Conservation (phyloP, 2,888 invertebrate species). For the Epistrophe eligans region DNA sequence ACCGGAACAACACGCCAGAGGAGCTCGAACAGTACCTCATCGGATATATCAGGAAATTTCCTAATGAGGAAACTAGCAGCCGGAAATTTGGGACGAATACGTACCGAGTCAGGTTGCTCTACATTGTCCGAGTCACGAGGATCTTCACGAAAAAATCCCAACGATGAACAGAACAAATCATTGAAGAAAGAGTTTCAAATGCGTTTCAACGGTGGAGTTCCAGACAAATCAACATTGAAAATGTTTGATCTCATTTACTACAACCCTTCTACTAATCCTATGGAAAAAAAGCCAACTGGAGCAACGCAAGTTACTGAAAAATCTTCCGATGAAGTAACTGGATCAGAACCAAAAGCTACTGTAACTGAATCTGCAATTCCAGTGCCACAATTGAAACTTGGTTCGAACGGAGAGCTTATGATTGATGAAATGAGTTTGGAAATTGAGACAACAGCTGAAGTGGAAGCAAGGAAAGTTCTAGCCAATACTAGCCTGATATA, state of each 20-base stretch:
- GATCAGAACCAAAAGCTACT: slow-evolving; percentile 78
- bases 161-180: slow-evolving; percentile 85
- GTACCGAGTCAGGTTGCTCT: slow-evolving; percentile 83
- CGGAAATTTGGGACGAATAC: slow-evolving; percentile 80
- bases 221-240: slow-evolving; percentile 89
- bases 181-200: slow-evolving; percentile 80
- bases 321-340: slow-evolving; percentile 76
- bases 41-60: slow-evolving; percentile 54
- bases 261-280: slow-evolving; percentile 92
- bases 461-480: slow-evolving; percentile 87
- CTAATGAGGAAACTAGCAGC: slow-evolving; percentile 58
- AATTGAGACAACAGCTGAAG: slow-evolving; percentile 88
- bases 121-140: slow-evolving; percentile 81
- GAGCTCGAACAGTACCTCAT: slow-evolving; percentile 70
- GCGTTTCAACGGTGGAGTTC: slow-evolving; percentile 81
- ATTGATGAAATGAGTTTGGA: slow-evolving; percentile 93
- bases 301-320: slow-evolving; percentile 79
- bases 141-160: slow-evolving; percentile 82
- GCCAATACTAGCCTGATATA: slow-evolving; percentile 88
- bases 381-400: slow-evolving; percentile 93
- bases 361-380: slow-evolving; percentile 84
- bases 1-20: slow-evolving; percentile 48
- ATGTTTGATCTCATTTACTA: slow-evolving; percentile 97
- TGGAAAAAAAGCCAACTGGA: slow-evolving; percentile 84
- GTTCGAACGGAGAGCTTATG: slow-evolving; percentile 92